Percentiles rank a stretch among this genome's conserved stretches.
These are phyloP conservation scores for Brachionus paranguensis DNA, from an alignment of 1,140 invertebrate species.

Conservation along the genomic window DNA sequence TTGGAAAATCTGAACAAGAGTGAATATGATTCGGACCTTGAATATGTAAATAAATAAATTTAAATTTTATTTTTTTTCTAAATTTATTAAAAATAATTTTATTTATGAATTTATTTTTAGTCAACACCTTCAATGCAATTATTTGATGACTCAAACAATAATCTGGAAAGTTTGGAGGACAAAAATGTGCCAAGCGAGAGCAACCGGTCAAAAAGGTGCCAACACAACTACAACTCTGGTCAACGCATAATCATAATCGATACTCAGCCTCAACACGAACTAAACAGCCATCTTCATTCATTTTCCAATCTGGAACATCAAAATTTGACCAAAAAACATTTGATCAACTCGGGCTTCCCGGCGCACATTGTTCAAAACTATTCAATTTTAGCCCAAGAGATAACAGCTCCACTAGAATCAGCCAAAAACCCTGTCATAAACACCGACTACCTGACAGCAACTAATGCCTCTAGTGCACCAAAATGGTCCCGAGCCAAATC, in stretches of 20 bases:
- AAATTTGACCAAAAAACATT: constrained; percentile 3
- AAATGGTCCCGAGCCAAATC: background rate
- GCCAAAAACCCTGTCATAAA: background rate
- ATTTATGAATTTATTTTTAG: background rate
- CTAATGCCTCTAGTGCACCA: background rate
- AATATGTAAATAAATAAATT: background rate
- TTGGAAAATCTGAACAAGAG: constrained; percentile 4
- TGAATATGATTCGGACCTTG: background rate
- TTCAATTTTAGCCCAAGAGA: constrained; percentile 30
- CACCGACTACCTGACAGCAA: background rate
- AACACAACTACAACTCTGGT: background rate
- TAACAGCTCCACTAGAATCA: constrained; percentile 21
- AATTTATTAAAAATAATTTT: background rate
- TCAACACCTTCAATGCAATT: background rate
- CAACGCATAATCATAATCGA: constrained; percentile 27
- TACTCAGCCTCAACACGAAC: background rate
- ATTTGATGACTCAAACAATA: constrained; percentile 24
- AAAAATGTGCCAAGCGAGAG: background rate
- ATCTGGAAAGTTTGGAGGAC: background rate
- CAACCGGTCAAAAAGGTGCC: background rate
- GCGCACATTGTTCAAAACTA: constrained; percentile 38
- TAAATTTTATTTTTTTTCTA: background rate
- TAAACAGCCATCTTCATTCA: background rate
- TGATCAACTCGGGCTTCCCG: background rate
- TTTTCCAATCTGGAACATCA: background rate